phyloP scores from a whole-genome alignment of 2,113 vertebrate genomes.

The Strigops habroptila region DNA sequence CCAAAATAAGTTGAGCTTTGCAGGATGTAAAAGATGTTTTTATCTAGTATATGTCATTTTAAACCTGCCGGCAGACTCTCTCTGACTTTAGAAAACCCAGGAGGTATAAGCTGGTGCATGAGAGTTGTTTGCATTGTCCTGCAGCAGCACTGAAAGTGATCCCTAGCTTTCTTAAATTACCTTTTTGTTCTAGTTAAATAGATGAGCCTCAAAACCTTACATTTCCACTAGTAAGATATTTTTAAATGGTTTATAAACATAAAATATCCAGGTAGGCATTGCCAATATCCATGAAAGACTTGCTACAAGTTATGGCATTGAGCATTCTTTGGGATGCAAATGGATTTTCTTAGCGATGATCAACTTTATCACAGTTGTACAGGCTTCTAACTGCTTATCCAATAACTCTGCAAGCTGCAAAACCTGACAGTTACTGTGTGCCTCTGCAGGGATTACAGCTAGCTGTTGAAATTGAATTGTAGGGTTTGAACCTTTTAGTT shows the following conservation, averaged over 20 bases:
- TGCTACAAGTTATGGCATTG: background rate
- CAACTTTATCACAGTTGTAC: background rate
- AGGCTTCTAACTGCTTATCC: background rate
- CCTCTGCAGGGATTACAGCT: conserved; percentile 1
- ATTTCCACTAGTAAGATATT: background rate
- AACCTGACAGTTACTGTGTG: conserved; percentile 10
- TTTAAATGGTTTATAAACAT: background rate
- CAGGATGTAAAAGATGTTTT: background rate
- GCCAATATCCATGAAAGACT: background rate
- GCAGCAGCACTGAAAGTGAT: background rate
- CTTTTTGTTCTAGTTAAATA: background rate
- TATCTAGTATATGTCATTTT: background rate
- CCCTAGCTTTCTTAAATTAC: conserved; percentile 2
- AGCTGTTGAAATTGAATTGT: conserved; percentile 2
- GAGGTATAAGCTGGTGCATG: background rate
- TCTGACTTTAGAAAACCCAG: background rate
- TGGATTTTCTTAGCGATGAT: background rate
- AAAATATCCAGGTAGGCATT: background rate
- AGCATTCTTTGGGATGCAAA: background rate
- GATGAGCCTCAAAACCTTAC: background rate
- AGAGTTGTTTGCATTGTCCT: background rate
- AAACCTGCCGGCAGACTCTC: background rate
- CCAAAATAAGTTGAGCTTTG: background rate
- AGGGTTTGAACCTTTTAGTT: background rate
- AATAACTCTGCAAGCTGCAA: background rate